Conservation (phyloP, 2,797 vertebrate species). For the Schizothorax lantsangensis region DNA sequence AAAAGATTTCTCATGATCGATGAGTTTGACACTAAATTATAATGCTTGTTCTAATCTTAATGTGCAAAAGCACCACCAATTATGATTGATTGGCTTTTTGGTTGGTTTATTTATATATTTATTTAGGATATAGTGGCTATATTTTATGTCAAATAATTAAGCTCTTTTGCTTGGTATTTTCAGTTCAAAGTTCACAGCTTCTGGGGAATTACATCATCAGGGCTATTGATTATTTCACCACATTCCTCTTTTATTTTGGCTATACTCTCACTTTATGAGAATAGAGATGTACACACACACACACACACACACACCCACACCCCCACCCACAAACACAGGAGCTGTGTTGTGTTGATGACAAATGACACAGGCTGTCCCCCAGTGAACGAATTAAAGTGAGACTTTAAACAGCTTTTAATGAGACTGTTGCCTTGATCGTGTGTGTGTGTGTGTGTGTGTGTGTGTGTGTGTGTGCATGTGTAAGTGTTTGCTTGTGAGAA, state of each 20-base stretch:
- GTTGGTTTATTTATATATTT: background rate
- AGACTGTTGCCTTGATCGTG: background rate
- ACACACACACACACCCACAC: background rate
- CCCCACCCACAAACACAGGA: constrained; percentile 41
- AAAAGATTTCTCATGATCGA: background rate
- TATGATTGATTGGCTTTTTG: background rate
- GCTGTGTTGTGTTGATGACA: constrained; percentile 39
- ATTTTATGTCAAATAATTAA: background rate
- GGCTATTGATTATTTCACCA: constrained; percentile 11
- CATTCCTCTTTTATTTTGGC: background rate
- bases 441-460: background rate
- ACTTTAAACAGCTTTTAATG: constrained; percentile 36
- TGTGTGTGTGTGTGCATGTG: background rate
- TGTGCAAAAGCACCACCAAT: background rate
- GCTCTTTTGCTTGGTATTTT: constrained; percentile 24
- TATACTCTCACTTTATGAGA: background rate
- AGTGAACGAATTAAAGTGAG: constrained; percentile 33
- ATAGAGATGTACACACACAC: constrained; percentile 14
- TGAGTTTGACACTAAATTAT: background rate
- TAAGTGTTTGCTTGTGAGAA: constrained; percentile 9
- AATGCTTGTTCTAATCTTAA: background rate
- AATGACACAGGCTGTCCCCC: constrained; percentile 30
- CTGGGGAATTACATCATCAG: constrained; percentile 5
- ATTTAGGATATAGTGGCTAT: background rate
- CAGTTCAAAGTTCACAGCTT: background rate